A percentile compares a stretch with the other conserved stretches of the same genome.
These are phyloP conservation scores for Myxocyprinus asiaticus DNA, from an alignment of 2,113 vertebrate species.

Conservation along the genomic window DNA sequence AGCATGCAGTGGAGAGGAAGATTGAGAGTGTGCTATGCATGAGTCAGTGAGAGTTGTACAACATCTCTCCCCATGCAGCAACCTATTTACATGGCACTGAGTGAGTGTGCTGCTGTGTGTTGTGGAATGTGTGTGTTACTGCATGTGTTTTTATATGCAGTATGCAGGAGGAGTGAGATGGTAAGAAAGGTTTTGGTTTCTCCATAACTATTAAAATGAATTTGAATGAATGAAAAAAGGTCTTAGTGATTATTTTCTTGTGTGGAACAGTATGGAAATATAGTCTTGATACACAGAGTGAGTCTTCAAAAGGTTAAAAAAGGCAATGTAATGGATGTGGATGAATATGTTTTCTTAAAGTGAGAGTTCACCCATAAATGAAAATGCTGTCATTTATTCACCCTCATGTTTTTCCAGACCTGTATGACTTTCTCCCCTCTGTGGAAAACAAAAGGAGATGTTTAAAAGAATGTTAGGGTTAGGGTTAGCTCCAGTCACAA, in stretches of 20 bases:
- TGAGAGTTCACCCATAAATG: too few species aligned
- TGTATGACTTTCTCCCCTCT: too few species aligned
- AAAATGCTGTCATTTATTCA: too few species aligned
- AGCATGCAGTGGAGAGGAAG: constrained; percentile 42
- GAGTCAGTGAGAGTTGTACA: constrained; percentile 48
- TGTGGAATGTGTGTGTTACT: background rate
- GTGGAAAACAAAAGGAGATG: too few species aligned
- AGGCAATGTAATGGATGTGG: too few species aligned
- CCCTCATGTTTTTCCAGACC: too few species aligned
- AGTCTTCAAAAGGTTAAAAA: background rate
- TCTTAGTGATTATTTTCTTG: background rate
- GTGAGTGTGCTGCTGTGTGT: constrained; percentile 27
- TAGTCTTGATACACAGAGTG: background rate
- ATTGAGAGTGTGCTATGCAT: constrained; percentile 42
- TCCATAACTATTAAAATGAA: constrained; percentile 3
- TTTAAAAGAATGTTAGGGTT: too few species aligned
- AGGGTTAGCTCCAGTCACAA: too few species aligned
- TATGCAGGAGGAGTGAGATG: background rate
- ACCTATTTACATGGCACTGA: constrained; percentile 50
- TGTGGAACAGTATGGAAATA: background rate
- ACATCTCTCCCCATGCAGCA: constrained; percentile 50
- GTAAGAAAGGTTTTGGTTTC: constrained; percentile 1
- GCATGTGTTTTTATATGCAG: background rate
- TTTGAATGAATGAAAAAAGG: background rate
- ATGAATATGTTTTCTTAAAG: too few species aligned